A percentile compares a stretch with the other conserved stretches of the same genome.
phyloP scores from a whole-genome alignment of 2,113 vertebrate species.

The Piaya cayana region DNA sequence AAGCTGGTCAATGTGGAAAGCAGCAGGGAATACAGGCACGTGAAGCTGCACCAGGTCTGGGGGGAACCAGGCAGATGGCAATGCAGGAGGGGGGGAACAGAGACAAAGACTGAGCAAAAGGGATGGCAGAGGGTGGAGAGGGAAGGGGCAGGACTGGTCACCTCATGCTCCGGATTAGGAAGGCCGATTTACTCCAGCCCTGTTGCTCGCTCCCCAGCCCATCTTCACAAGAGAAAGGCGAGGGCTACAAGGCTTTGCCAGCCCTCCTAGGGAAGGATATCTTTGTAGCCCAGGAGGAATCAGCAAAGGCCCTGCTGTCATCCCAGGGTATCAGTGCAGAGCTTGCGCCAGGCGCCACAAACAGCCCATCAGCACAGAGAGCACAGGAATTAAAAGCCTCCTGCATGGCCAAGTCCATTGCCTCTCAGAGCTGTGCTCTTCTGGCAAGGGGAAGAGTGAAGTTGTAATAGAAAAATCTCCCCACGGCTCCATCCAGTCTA shows the following conservation, averaged over 20 bases:
- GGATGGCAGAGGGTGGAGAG: not conserved
- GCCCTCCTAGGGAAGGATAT: no score
- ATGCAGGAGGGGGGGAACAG: not conserved
- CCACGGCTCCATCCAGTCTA: not conserved
- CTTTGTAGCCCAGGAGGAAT: not conserved
- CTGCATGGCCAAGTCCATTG: not conserved
- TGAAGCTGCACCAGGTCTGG: not conserved
- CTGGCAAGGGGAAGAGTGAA: not conserved
- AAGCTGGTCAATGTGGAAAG: not conserved
- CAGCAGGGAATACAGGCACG: fast-evolving
- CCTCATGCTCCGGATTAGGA: fast-evolving
- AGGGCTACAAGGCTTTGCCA: not conserved
- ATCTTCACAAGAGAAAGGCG: fast-evolving
- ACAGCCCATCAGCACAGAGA: not conserved
- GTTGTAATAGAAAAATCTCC: not conserved
- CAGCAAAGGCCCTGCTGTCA: not conserved
- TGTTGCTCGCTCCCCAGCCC: not conserved
- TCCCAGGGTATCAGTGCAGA: fast-evolving
- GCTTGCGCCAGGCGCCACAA: not conserved
- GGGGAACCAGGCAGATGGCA: not conserved
- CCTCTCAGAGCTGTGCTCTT: not conserved
- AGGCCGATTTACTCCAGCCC: not conserved
- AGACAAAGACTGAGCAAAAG: not conserved
- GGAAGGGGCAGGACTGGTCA: not conserved
- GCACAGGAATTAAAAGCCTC: not conserved